Percentiles rank a stretch among this genome's conserved stretches.
Evolutionary conservation across 2,888 invertebrate species (phyloP).

Genomic region (Apotomis betuletana): DNA sequence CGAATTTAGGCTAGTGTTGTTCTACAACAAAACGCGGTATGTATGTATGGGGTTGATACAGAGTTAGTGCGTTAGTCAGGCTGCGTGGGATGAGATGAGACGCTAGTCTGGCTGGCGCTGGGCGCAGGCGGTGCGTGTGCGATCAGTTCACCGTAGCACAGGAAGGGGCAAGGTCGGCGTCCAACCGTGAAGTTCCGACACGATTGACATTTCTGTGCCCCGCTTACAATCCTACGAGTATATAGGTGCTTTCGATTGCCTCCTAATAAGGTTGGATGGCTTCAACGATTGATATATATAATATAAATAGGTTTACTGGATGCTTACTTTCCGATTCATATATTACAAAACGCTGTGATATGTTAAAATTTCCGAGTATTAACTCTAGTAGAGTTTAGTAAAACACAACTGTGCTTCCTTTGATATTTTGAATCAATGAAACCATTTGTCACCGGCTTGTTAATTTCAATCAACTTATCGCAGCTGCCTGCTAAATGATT

Average conservation of each 20-base stretch:
- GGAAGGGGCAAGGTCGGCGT: slow-evolving; percentile 80
- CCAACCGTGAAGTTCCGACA: slow-evolving; percentile 77
- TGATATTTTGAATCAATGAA: slow-evolving; percentile 18
- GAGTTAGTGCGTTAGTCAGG: background rate
- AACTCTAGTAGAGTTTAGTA: too few species aligned
- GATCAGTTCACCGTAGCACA: slow-evolving; percentile 55
- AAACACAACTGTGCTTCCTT: background rate
- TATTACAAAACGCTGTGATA: too few species aligned
- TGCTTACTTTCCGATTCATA: too few species aligned
- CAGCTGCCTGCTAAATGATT: slow-evolving; percentile 27
- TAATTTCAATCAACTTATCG: slow-evolving; percentile 34
- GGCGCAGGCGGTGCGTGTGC: slow-evolving; percentile 48
- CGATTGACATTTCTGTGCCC: slow-evolving; percentile 60
- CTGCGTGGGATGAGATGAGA: slow-evolving; percentile 26
- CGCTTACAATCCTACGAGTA: background rate
- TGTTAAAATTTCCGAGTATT: too few species aligned
- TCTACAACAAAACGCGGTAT: background rate
- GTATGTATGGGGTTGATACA: background rate
- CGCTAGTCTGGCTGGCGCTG: slow-evolving; percentile 23
- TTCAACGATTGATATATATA: too few species aligned
- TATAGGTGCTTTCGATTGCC: background rate
- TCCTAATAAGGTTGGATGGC: background rate
- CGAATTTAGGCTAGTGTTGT: slow-evolving; percentile 15
- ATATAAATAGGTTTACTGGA: too few species aligned
- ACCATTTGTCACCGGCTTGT: slow-evolving; percentile 26